phyloP scores from a whole-genome alignment of 1,140 invertebrate genomes.

The Reticulitermes speratus region DNA sequence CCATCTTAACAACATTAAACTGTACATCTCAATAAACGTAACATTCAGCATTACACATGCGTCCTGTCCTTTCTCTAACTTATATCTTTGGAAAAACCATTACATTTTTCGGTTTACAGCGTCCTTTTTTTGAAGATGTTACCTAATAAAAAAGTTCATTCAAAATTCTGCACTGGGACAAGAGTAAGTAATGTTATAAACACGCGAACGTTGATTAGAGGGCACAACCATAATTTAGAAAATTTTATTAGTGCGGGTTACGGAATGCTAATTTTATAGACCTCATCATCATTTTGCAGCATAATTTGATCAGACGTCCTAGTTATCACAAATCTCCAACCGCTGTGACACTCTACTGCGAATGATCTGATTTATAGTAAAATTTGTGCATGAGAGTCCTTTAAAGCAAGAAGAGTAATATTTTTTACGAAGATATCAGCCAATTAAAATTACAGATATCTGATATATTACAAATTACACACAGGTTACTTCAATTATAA shows the following conservation, averaged over 20 bases:
- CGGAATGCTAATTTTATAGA: neutral
- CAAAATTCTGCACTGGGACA: no score
- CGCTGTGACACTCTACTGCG: neutral
- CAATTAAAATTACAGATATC: neutral
- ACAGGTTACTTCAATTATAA: no score
- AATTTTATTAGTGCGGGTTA: neutral
- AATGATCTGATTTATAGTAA: neutral
- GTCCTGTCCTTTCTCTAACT: no score
- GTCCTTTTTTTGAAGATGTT: neutral
- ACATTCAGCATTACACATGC: no score
- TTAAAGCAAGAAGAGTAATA: neutral
- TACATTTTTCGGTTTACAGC: no score
- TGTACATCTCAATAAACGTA: no score
- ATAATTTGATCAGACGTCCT: neutral
- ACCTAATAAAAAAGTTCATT: neutral
- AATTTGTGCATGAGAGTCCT: neutral
- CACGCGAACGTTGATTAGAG: constrained; percentile 4
- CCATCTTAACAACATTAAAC: no score
- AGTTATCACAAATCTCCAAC: neutral
- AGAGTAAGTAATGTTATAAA: neutral
- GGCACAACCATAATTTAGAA: neutral
- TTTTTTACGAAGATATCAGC: neutral
- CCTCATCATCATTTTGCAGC: neutral
- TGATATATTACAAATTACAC: no score
- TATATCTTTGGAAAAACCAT: no score